Conservation (phyloP, 2,113 vertebrate genomes). For the Cathartes aura region DNA sequence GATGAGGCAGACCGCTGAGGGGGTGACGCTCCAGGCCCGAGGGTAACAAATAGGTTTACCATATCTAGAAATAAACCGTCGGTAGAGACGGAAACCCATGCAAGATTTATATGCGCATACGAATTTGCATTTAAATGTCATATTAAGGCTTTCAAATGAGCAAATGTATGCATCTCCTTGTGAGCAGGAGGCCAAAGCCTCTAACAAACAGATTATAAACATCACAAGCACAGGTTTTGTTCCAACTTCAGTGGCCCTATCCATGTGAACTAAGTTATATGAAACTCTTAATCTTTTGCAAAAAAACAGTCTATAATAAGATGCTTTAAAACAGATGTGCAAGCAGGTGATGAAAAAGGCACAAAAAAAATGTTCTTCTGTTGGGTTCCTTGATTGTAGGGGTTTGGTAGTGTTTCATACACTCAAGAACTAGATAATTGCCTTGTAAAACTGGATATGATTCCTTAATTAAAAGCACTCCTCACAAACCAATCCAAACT, state of each 20-base stretch:
- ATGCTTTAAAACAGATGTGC: neutral
- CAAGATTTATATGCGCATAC: rapidly evolving
- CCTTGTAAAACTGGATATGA: neutral
- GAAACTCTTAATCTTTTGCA: neutral
- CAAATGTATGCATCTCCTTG: rapidly evolving
- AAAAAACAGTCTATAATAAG: rapidly evolving
- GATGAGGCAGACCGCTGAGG: rapidly evolving
- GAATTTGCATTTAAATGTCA: rapidly evolving
- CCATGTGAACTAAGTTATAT: rapidly evolving
- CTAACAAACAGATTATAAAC: rapidly evolving
- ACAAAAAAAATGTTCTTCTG: neutral
- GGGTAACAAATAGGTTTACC: no score
- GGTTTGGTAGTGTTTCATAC: neutral
- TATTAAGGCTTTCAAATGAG: rapidly evolving
- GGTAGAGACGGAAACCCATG: neutral
- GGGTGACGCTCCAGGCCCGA: neutral
- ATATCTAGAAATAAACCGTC: rapidly evolving
- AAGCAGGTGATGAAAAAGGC: neutral
- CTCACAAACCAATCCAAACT: neutral
- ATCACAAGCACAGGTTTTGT: rapidly evolving
- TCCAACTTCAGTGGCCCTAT: rapidly evolving
- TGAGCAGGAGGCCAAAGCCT: neutral
- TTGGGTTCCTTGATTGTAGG: rapidly evolving
- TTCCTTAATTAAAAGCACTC: neutral
- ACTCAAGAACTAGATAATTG: neutral